Evolutionary conservation across 2,113 vertebrate species (phyloP), one percentile per base, ranked within the genome.

Genomic region (Phodopus roborovskii): DNA sequence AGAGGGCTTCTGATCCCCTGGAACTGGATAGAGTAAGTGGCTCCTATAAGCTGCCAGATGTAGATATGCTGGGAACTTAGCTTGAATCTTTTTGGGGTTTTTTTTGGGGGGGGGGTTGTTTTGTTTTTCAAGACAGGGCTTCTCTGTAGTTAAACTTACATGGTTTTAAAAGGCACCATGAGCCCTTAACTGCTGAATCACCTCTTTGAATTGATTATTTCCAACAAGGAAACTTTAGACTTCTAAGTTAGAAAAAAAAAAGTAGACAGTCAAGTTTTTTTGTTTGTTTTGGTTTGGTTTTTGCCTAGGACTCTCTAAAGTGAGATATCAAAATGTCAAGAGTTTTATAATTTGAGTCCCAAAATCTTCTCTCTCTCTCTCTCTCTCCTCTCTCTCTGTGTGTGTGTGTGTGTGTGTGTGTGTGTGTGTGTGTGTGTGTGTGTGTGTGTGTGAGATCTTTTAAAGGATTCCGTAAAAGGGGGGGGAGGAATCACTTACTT

Each of bases 401-500:
- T 53, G 50, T 53, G 50, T 53, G 50, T 53, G 50, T 53, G 50
- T 53, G 50, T 53, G 50, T 53, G 50, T 53, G 50, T 53, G 50
- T 53, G 50, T 53, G 50, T 53, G 50, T 53, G 50, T 53, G 50
- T 53, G 50, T 53, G 50, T 53, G 50, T 53, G 50, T 53, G 50
- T 53, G 50, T 53, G 50, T 53, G 50, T 53, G 50, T 53, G 8
- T 12, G 8, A 6, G 5, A 1, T 68, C 62, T 96, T 88, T 53
- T n/a, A 88, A 94, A 91, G 33, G 48, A 91, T 60, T 24, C 88
- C 92, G n/a, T 22, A 91, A 87, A 89, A 2, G 15, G 24, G 95
- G 77, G 88, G 26, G 89, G 92, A 82, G 60, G 91, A 93, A 93
- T 33, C 94, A 98, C 83, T 56, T 56, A 92, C 19, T 94, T 83